These are phyloP conservation scores for Lepidothrix coronata DNA, from an alignment of 2,113 vertebrate species.

Conservation along the genomic window DNA sequence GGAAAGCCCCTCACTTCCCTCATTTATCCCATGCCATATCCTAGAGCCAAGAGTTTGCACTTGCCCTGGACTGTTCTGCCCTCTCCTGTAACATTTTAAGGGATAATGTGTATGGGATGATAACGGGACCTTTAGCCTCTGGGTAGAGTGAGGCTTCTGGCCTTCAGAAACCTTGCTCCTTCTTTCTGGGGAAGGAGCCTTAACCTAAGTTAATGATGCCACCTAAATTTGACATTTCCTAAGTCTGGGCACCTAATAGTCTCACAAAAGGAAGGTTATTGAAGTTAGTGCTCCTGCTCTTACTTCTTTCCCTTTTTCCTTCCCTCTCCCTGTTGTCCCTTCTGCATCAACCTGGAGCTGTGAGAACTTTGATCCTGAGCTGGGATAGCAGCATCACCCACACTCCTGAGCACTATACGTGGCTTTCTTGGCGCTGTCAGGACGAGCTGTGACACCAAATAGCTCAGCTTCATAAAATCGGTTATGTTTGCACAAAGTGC, in stretches of 20 bases:
- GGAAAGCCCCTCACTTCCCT: neutral
- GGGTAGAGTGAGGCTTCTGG: neutral
- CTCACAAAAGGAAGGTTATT: neutral
- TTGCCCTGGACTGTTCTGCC: neutral
- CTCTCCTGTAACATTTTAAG: neutral
- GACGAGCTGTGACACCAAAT: accelerated
- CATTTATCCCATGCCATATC: accelerated
- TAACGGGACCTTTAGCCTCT: neutral
- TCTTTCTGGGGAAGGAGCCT: neutral
- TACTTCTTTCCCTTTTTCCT: neutral
- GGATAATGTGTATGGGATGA: neutral
- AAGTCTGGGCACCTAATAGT: neutral
- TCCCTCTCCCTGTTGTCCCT: accelerated
- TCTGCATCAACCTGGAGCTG: neutral
- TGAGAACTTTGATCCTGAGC: neutral
- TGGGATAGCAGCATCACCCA: neutral
- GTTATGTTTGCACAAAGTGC: neutral
- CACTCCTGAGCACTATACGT: accelerated
- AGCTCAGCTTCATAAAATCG: neutral
- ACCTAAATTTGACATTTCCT: neutral
- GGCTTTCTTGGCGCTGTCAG: accelerated
- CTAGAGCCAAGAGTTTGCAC: neutral
- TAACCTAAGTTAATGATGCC: neutral
- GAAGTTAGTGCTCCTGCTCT: neutral
- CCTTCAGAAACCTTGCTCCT: neutral